Evolutionary conservation across 2,113 vertebrate genomes (phyloP), one percentile per base, ranked within the genome.

Genomic region (Rattus norvegicus): DNA sequence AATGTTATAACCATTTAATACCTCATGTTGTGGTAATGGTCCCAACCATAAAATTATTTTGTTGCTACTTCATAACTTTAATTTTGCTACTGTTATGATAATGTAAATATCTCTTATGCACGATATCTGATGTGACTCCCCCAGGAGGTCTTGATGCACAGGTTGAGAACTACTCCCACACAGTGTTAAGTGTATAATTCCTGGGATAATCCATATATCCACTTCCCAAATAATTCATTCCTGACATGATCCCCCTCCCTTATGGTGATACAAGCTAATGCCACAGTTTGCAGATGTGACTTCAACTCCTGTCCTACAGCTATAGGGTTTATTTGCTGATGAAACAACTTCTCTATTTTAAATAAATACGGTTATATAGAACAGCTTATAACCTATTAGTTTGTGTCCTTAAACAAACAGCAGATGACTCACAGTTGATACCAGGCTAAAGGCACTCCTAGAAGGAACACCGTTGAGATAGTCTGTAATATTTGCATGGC

Each of bases 321-420:
- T 77, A 28, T 52, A 36, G 39, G 3, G 13, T 8, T 90, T 65
- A 49, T 33, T 92, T 54, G 91, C 47, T 79, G 63, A 85, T 30
- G 28, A 83, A 96, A 47, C 70, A 85, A 70, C 36, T 20, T 85
- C 84, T 92, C 61, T 81, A 47, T 26, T 95, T 47, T 88, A 89
- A 80, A 28, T 84, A 88, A 97, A 81, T 73, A 90, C 0, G 5
- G 13, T 43, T 72, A 76, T 72, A 65, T 9, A 14, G 20, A 69
- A 72, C 33, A 65, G 16, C 14, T 86, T 59, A 14, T 6, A 36
- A 9, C 28, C 72, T n/a, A 39, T 67, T 83, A 70, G 16, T 52
- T 36, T 85, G 52, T 26, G 39, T 43, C 22, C 70, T 94, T 39
- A 94, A 92, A 92, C 65, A 88, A 83, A 86, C 54, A 7, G 49